These are phyloP conservation scores for Pholis gunnellus DNA, from an alignment of 2,113 vertebrate species.

Conservation along the genomic window DNA sequence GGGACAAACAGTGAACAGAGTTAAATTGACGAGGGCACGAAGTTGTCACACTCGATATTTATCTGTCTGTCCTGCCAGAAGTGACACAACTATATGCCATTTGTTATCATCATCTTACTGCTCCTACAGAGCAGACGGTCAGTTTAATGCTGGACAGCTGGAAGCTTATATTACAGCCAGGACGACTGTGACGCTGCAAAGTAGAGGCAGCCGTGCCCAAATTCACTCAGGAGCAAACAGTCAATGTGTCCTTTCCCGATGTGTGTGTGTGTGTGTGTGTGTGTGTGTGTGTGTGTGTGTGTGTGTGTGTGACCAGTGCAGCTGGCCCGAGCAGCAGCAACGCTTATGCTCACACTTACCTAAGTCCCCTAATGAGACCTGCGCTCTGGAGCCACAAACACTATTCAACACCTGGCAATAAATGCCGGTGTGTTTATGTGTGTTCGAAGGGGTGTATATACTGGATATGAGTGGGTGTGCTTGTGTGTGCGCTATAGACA, in stretches of 20 bases:
- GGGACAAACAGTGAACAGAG: not conserved
- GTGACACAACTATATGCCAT: not conserved
- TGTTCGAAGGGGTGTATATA: slow-evolving; percentile 7
- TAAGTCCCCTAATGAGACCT: slow-evolving; percentile 72
- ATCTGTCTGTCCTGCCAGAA: not conserved
- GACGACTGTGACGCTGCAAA: not conserved
- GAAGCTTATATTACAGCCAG: not conserved
- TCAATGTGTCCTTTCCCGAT: not conserved
- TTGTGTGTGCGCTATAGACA: slow-evolving; percentile 25
- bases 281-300: slow-evolving; percentile 6
- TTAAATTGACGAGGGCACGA: not conserved
- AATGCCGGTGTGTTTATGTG: slow-evolving; percentile 38
- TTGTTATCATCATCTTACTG: not conserved
- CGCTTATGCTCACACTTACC: slow-evolving; percentile 70
- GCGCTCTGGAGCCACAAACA: slow-evolving; percentile 35
- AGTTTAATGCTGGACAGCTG: too few relatives aligned
- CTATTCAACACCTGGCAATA: slow-evolving; percentile 56
- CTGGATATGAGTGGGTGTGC: slow-evolving; percentile 9
- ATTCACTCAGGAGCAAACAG: not conserved
- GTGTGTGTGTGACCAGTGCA: slow-evolving; percentile 27
- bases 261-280: not conserved
- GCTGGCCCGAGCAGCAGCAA: slow-evolving; percentile 53
- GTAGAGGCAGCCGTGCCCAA: not conserved
- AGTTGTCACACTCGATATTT: not conserved
- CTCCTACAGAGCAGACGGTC: not conserved